Evolutionary conservation across 2,797 vertebrate genomes (phyloP).

Genomic region (Thamnophis elegans): DNA sequence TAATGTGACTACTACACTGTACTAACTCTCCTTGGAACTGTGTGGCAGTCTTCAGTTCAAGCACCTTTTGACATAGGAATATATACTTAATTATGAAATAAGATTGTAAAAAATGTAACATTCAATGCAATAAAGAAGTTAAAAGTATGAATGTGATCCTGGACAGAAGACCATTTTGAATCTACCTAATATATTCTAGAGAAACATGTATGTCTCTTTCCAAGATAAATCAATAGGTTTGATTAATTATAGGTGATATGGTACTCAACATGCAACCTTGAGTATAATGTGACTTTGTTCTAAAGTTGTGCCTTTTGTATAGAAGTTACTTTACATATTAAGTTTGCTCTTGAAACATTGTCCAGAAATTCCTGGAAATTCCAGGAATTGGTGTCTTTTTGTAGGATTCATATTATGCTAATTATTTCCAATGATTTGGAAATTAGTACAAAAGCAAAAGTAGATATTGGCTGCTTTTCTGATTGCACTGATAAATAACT

Average conservation of each 20-base stretch:
- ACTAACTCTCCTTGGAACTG: neutral
- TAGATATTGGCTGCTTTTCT: neutral
- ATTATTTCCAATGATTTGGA: neutral
- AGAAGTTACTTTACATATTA: neutral
- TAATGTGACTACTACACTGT: neutral
- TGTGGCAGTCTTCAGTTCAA: neutral
- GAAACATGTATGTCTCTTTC: neutral
- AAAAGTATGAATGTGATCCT: neutral
- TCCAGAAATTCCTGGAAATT: neutral
- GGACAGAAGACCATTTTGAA: neutral
- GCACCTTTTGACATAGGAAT: neutral
- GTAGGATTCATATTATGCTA: neutral
- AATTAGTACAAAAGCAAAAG: neutral
- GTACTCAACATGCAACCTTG: neutral
- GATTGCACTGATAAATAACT: neutral
- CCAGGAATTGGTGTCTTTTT: neutral
- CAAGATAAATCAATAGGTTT: neutral
- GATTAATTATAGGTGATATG: neutral
- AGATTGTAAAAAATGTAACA: neutral
- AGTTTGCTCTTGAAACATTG: neutral
- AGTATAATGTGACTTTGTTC: neutral
- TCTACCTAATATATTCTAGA: neutral
- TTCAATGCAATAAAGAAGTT: neutral
- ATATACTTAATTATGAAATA: neutral
- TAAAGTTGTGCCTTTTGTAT: neutral